Base-by-base conservation (phyloP, 2,797 vertebrate species). In the Synaphobranchus kaupii region DNA sequence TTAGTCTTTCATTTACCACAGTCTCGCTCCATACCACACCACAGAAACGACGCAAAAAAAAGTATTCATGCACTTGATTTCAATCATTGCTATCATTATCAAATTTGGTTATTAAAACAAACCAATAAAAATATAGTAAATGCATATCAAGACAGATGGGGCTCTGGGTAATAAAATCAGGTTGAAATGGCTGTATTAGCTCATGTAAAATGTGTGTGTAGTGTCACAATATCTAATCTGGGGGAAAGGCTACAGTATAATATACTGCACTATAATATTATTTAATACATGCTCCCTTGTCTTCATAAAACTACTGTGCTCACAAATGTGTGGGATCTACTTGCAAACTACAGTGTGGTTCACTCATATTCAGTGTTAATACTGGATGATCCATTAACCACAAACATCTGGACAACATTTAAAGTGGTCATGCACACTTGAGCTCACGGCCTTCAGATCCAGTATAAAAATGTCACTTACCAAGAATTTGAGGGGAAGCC, bases 401-500 rank as follows among this genome's bases (percentile, higher is more conserved):
- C 78, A 81, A 81, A 22, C 47, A 81, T 50, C 44, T 81, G 25
- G 47, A 50, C 9, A 50, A n/a, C 47, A 81, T n/a, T 81, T 81
- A 50, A 81, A 48, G 44, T 81, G 78, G 47, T 48, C 78, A 81
- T 63, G 87, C 87, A 81, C 68, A 68, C 28, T 15, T 81, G 73
- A 44, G 84, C 66, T 88, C 81, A 88, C 17, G 84, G 66, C 63
- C 48, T 80, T 83, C 48, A 87, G 63, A 85, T 82, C 86, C 87
- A 58, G 63, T 83, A 87, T 89, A 88, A 52, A 39, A 44, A 86
- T 94, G 44, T 93, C 92, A 98, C 99, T 99, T 98, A 99, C 99
- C 99, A 97, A 99, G 97, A 97, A 98, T 94, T 93, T 99, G 99
- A 98, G 98, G 97, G 90, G 97, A 98, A 90, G 97, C 97, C 97